phyloP scores from a whole-genome alignment of 2,888 invertebrate species.

The Lycaena phlaeas region DNA sequence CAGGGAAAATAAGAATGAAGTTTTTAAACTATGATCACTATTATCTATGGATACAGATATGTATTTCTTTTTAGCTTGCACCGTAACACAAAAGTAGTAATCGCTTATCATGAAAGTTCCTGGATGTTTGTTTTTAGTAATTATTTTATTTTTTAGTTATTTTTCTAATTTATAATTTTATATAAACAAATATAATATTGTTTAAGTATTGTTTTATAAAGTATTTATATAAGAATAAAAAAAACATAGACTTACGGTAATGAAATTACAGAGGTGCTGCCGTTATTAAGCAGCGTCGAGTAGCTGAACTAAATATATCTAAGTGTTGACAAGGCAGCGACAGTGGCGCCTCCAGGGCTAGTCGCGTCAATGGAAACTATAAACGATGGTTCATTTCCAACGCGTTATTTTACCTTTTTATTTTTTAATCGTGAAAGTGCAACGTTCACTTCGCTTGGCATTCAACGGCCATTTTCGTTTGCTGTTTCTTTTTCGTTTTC shows the following conservation, averaged over 20 bases:
- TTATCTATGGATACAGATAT: too few species aligned
- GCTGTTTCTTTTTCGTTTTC: slow-evolving; percentile 57
- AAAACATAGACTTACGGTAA: not conserved
- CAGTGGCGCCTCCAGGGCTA: slow-evolving; percentile 35
- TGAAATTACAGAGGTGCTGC: slow-evolving; percentile 36
- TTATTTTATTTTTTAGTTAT: too few species aligned
- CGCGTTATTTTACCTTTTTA: slow-evolving; percentile 48
- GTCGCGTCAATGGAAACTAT: slow-evolving; percentile 43
- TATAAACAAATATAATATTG: not conserved
- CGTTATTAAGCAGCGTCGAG: slow-evolving; percentile 40
- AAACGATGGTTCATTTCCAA: slow-evolving; percentile 56
- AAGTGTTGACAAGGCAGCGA: slow-evolving; percentile 20
- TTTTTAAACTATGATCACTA: too few species aligned
- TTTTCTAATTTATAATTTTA: too few species aligned
- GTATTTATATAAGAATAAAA: not conserved
- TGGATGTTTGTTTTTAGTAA: too few species aligned
- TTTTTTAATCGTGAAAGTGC: slow-evolving; percentile 67
- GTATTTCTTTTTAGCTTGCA: too few species aligned
- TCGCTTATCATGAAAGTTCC: too few species aligned
- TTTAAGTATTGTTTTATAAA: not conserved
- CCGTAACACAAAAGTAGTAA: too few species aligned
- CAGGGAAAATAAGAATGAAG: not conserved
- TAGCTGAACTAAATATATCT: slow-evolving; percentile 51
- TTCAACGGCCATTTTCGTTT: slow-evolving; percentile 61
- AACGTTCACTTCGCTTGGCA: slow-evolving; percentile 62